These are phyloP conservation scores for Quadroppia sp. DNA, from an alignment of 2,888 invertebrate species.

Conservation along the genomic window DNA sequence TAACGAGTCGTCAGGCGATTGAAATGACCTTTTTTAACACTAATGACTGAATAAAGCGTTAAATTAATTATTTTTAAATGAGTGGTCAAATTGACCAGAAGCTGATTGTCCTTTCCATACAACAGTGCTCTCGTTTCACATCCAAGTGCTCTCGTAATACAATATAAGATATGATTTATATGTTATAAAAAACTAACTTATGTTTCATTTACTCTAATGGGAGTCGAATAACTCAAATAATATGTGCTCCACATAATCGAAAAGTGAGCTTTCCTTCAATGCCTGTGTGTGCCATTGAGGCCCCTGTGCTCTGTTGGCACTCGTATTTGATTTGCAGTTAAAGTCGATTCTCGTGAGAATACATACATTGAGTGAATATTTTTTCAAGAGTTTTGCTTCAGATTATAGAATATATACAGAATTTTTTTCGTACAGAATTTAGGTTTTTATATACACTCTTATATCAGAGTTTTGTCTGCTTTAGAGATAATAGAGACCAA, in stretches of 20 bases:
- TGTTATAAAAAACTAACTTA: constrained; percentile 12
- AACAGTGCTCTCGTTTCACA: not conserved
- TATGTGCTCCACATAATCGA: constrained; percentile 9
- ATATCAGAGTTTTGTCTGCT: not conserved
- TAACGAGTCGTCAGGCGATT: not conserved
- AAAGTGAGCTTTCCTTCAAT: not conserved
- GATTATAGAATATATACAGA: not conserved
- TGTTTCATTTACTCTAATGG: constrained; percentile 31
- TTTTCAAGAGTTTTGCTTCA: constrained; percentile 4
- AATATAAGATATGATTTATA: constrained; percentile 22
- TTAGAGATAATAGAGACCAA: constrained; percentile 2
- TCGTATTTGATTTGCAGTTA: constrained; percentile 27
- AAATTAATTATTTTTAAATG: constrained; percentile 33
- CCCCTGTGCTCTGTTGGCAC: not conserved
- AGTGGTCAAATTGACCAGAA: constrained; percentile 17
- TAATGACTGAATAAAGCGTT: constrained; percentile 7
- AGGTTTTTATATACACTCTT: constrained; percentile 1
- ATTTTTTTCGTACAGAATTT: not conserved
- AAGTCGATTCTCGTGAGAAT: constrained; percentile 19
- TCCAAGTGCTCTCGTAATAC: not conserved
- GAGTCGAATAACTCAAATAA: constrained; percentile 18
- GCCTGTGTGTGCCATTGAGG: no score
- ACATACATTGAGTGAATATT: not conserved
- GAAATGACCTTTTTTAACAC: not conserved
- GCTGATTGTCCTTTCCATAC: not conserved